These are phyloP conservation scores for Lates calcarifer DNA, from an alignment of 2,113 vertebrate species.

Conservation along the genomic window DNA sequence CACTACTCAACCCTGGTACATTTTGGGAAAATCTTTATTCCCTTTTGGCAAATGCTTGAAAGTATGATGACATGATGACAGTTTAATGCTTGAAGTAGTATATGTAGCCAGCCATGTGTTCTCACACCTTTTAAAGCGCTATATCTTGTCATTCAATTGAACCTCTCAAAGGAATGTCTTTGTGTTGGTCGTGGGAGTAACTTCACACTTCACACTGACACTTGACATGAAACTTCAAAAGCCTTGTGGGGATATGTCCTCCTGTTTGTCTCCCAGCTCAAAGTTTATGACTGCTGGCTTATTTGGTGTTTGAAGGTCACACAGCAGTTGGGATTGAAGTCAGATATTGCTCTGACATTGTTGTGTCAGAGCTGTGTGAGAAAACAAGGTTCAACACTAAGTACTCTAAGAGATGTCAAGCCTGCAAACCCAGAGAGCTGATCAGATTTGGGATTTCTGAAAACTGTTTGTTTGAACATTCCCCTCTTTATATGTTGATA, in stretches of 20 bases:
- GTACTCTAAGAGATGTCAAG: not conserved
- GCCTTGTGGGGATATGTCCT: constrained; percentile 2
- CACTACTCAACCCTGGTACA: not conserved
- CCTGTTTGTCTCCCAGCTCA: constrained; percentile 19
- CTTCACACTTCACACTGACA: not conserved
- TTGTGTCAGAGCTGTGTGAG: not conserved
- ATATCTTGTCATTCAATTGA: constrained; percentile 28
- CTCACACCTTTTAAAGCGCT: constrained; percentile 27
- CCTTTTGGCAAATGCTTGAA: not conserved
- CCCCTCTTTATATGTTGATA: not conserved
- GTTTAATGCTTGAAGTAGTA: constrained; percentile 22
- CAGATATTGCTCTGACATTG: constrained; percentile 10
- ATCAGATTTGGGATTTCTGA: constrained; percentile 10
- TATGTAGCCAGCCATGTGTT: constrained; percentile 21
- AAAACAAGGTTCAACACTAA: too few species aligned
- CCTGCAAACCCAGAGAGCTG: not conserved
- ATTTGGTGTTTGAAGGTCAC: constrained; percentile 39
- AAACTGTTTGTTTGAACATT: not conserved
- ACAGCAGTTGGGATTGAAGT: not conserved
- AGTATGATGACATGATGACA: constrained; percentile 6
- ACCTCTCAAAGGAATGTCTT: constrained; percentile 17
- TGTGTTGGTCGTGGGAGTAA: not conserved
- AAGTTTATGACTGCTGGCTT: constrained; percentile 14
- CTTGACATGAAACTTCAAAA: constrained; percentile 3
- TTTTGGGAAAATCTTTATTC: constrained; percentile 22